Conservation (phyloP, 2,888 invertebrate species). For the Andrena flavipes region DNA sequence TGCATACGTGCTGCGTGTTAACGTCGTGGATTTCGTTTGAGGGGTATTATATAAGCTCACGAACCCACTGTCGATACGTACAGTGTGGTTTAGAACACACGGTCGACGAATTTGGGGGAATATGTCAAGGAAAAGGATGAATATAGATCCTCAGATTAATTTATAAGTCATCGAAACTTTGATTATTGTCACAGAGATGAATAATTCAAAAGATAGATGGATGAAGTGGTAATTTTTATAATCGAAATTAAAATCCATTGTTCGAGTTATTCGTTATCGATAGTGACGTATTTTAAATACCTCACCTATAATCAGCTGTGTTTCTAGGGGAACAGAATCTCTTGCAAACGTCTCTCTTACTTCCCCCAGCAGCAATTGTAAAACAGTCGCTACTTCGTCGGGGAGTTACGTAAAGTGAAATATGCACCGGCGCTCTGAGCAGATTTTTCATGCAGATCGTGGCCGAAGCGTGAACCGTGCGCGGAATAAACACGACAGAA, state of each 20-base stretch:
- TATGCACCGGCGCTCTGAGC: slow-evolving; percentile 4
- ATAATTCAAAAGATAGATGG: no score
- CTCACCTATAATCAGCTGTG: background rate
- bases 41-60: background rate
- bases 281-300: background rate
- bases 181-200: no score
- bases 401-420: slow-evolving; percentile 32
- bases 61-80: background rate
- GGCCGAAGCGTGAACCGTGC: slow-evolving; percentile 16
- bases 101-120: background rate
- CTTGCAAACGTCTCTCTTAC: background rate
- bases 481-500: slow-evolving; percentile 14
- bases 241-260: no score
- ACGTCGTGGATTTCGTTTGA: background rate
- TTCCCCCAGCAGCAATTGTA: background rate
- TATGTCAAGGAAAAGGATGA: background rate
- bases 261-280: background rate
- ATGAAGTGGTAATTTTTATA: no score
- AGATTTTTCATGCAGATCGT: slow-evolving; percentile 38
- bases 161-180: no score
- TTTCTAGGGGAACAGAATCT: background rate
- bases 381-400: background rate
- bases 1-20: background rate
- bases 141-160: no score
- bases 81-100: background rate